Conservation (phyloP, 2,797 vertebrate species). For the Bryconaethiops microstoma region DNA sequence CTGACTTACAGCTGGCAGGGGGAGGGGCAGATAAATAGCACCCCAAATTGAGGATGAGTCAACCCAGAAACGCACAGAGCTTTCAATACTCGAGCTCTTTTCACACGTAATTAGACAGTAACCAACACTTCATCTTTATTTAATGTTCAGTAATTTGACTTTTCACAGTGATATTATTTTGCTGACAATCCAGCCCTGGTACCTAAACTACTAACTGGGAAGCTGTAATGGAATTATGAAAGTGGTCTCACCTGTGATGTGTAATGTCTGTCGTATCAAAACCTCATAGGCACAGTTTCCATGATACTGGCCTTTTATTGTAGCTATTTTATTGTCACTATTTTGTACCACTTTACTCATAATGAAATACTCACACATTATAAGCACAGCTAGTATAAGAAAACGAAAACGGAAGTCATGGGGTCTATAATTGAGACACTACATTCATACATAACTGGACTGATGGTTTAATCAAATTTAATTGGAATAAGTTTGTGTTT, state of each 20-base stretch:
- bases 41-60: slow-evolving; percentile 21
- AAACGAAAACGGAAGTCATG: too few species aligned
- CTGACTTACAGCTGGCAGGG: slow-evolving; percentile 37
- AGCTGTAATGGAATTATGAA: slow-evolving; percentile 11
- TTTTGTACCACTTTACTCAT: too few species aligned
- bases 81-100: slow-evolving; percentile 32
- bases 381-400: too few species aligned
- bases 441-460: too few species aligned
- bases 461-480: too few species aligned
- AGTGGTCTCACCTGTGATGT: neutral
- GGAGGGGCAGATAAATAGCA: slow-evolving; percentile 43
- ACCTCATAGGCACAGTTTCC: too few species aligned
- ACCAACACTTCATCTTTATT: slow-evolving; percentile 20
- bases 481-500: too few species aligned
- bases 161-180: slow-evolving; percentile 30
- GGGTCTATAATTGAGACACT: too few species aligned
- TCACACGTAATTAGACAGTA: slow-evolving; percentile 24
- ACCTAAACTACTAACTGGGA: neutral
- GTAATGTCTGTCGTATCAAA: too few species aligned
- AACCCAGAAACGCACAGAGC: slow-evolving; percentile 33
- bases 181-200: slow-evolving; percentile 1
- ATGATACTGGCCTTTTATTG: too few species aligned
- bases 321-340: too few species aligned
- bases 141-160: slow-evolving; percentile 27
- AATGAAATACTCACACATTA: too few species aligned